Conservation (phyloP, 2,113 vertebrate genomes). For the Pseudorhombus dupliciocellatus region DNA sequence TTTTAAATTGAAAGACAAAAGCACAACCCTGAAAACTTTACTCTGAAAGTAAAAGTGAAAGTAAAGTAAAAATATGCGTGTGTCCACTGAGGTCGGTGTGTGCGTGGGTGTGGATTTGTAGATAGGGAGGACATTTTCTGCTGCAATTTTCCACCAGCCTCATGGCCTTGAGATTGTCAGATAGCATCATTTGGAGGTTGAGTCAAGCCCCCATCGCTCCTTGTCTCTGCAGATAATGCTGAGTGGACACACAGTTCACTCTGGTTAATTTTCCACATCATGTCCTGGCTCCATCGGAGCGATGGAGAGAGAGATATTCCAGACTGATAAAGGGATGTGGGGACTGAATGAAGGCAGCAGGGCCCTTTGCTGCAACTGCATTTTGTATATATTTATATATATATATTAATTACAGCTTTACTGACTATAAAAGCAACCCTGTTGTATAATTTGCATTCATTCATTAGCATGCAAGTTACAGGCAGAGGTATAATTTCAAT, state of each 20-base stretch:
- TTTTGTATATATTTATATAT: slow-evolving; percentile 18
- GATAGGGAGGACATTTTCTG: slow-evolving; percentile 27
- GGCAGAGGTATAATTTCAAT: not conserved
- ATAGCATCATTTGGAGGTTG: slow-evolving; percentile 35
- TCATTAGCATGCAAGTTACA: not conserved
- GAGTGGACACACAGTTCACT: slow-evolving; percentile 59
- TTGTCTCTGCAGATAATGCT: slow-evolving; percentile 54
- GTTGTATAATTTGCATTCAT: not conserved
- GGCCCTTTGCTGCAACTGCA: not conserved
- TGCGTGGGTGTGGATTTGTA: slow-evolving; percentile 17
- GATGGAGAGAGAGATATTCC: slow-evolving; percentile 37
- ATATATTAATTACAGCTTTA: slow-evolving; percentile 12
- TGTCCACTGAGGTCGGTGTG: not conserved
- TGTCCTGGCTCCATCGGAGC: slow-evolving; percentile 41
- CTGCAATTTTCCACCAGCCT: slow-evolving; percentile 46
- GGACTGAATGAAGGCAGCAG: slow-evolving; percentile 18
- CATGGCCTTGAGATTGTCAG: slow-evolving; percentile 41
- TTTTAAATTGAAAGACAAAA: not conserved
- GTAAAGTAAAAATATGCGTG: not conserved
- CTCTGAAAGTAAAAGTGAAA: not conserved
- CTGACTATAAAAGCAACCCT: not conserved
- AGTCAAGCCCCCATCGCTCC: slow-evolving; percentile 34
- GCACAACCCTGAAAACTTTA: not conserved
- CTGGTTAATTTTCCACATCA: slow-evolving; percentile 71
- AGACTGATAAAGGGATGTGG: slow-evolving; percentile 42